Evolutionary conservation across 2,113 vertebrate genomes (phyloP).

Genomic region (Siphamia tubifer): DNA sequence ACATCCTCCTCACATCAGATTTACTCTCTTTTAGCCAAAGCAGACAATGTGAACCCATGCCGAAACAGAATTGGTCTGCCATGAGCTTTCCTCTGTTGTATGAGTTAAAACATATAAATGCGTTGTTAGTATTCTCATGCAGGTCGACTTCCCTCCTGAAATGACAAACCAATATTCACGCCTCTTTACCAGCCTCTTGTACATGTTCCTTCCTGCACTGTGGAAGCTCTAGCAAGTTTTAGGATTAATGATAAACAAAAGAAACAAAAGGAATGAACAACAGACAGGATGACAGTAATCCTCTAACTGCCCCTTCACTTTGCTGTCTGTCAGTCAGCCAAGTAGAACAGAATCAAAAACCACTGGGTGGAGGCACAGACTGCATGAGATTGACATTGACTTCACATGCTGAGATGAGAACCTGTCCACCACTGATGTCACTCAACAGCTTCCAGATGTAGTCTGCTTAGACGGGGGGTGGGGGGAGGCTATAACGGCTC

Average conservation of each 20-base stretch:
- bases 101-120: background rate
- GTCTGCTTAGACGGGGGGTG: conserved; percentile 46
- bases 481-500: conserved; percentile 11
- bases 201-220: background rate
- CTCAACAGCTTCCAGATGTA: conserved; percentile 81
- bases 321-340: conserved; percentile 28
- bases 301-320: conserved; percentile 19
- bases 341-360: conserved; percentile 41
- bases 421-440: conserved; percentile 76
- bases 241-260: conserved; percentile 14
- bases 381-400: conserved; percentile 34
- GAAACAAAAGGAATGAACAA: conserved; percentile 26
- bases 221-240: background rate
- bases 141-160: background rate
- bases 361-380: conserved; percentile 17
- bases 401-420: conserved; percentile 65
- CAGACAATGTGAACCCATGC: background rate
- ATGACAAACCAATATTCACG: background rate
- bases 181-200: background rate
- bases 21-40: conserved; percentile 2
- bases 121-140: background rate
- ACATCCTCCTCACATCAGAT: conserved; percentile 2
- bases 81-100: background rate
- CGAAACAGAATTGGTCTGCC: conserved; percentile 3
- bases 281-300: conserved; percentile 31